Base-by-base conservation (phyloP, 2,797 vertebrate genomes). In the Sylvia borin region DNA sequence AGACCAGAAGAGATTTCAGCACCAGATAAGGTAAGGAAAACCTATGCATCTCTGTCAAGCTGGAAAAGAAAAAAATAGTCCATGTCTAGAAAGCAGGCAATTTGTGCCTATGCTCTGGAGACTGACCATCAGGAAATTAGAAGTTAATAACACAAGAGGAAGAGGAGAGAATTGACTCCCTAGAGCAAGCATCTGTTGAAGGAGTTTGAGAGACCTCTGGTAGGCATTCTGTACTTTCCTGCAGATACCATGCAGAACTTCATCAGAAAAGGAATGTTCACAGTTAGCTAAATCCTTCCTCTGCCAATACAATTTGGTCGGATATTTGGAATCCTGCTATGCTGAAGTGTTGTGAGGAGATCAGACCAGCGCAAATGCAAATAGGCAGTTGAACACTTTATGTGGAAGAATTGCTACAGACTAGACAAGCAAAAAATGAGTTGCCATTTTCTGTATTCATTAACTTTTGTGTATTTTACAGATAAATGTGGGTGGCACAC, bases 321-420 rank as follows among this genome's bases (percentile, higher is more conserved):
- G 15, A 10, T 38, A 45, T 75, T 81, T 84, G 32, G 51, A 89
- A 86, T 43, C 6, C 13, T 54, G 14, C 5, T 54, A 13, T 17
- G 22, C 3, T 80, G 2, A 88, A 45, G 7, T 29, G 19, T 13
- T 48, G 26, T 7, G 13, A 0, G 1, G 57, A 71, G 9, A 74
- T 18, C 13, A 73, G 43, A 73, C 31, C 11, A 73, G 13, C 15
- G 58, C 6, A 73, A 89, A 78, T n/a, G 6, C 3, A 65, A 78
- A 57, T 2, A 58, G 4, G 4, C 4, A 60, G 11, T 26, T 38
- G 13, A 92, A 64, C 1, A 51, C 0, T 73, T 82, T 12, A 21
- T 19, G 26, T 32, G 8, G 53, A 80, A 73, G 14, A 55, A 50
- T 48, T 85, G 9, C 10, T 74, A 8, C 36, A 85, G 24, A 64